Evolutionary conservation across 2,797 vertebrate genomes (phyloP), one percentile per base, ranked within the genome.

Genomic region (Nyctibius grandis): DNA sequence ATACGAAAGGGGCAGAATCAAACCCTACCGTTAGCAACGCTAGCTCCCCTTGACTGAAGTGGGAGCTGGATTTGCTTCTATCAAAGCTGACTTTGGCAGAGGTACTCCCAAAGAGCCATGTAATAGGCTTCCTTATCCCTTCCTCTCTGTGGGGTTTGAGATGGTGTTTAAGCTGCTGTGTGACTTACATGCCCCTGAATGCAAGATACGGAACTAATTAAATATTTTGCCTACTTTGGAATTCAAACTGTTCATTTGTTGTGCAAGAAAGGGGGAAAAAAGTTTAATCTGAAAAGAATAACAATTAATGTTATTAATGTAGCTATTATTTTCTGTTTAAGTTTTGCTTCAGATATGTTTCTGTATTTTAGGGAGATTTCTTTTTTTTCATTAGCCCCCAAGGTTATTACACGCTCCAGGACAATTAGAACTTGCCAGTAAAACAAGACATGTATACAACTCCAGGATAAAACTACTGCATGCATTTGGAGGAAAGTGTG

Each of bases 61-160:
- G 47, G 48, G 74, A 88, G 78, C 8, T 72, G 85, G 61, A 88
- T 81, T 94, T 92, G 44, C 53, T 75, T 90, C 60, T 78, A 63
- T 63, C 77, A 91, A 82, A 84, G 65, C 42, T 48, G 47, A 73
- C 51, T 95, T 91, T 64, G 42, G 61, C 54, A 75, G 29, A 85
- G 36, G 73, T 63, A 63, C 40, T 90, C 74, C 83, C 69, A 91
- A 76, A 88, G 65, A 92, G 54, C 34, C 72, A 60, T 19, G 47
- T 69, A 90, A 92, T 54, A 82, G 63, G 40, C 82, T 91, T 82
- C 80, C 79, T 95, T 93, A 75, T 80, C 54, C 64, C 86, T 79
- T 88, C 73, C 65, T 73, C 57, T 81, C 69, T 38, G 18, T 60
- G 65, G 51, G 47, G 70, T 84, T 48, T 84, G 51, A 88, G 67